Percentiles rank a stretch among this genome's conserved stretches.
These are phyloP conservation scores for Meriones psammophilus DNA, from an alignment of 2,797 vertebrate genomes.

Conservation along the genomic window DNA sequence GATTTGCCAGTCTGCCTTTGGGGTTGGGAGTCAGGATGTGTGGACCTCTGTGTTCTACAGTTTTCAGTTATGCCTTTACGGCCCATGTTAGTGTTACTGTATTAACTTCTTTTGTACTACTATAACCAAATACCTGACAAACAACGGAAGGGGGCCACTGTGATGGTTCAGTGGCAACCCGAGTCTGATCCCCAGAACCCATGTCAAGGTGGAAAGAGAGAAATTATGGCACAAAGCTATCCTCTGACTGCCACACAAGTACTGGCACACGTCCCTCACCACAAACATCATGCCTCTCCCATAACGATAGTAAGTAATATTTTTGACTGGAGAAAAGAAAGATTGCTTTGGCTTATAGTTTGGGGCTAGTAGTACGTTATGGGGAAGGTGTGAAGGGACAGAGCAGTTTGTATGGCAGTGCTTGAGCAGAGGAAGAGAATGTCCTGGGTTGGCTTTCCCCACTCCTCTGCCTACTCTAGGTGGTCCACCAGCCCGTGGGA, in stretches of 20 bases:
- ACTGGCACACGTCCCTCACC: background rate
- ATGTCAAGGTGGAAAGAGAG: background rate
- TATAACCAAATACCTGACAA: background rate
- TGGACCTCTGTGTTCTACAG: background rate
- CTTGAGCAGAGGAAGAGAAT: background rate
- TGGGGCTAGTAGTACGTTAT: background rate
- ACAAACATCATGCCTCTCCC: background rate
- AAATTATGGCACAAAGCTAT: background rate
- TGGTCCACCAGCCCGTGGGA: background rate
- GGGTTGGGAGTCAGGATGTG: background rate
- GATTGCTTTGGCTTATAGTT: background rate
- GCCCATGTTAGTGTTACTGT: background rate
- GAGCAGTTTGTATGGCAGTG: background rate
- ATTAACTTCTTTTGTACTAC: background rate
- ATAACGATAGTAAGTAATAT: background rate
- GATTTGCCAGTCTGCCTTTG: background rate
- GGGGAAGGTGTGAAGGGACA: background rate
- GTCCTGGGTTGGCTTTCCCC: background rate
- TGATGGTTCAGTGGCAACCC: background rate
- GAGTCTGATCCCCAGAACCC: background rate
- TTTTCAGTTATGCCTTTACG: background rate
- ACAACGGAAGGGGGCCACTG: background rate
- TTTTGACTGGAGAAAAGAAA: background rate
- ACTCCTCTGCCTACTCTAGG: background rate
- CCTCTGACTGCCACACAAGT: background rate